Evolutionary conservation across 2,888 invertebrate genomes (phyloP), one percentile per base, ranked within the genome.

Genomic region (Euspilapteryx auroguttella): DNA sequence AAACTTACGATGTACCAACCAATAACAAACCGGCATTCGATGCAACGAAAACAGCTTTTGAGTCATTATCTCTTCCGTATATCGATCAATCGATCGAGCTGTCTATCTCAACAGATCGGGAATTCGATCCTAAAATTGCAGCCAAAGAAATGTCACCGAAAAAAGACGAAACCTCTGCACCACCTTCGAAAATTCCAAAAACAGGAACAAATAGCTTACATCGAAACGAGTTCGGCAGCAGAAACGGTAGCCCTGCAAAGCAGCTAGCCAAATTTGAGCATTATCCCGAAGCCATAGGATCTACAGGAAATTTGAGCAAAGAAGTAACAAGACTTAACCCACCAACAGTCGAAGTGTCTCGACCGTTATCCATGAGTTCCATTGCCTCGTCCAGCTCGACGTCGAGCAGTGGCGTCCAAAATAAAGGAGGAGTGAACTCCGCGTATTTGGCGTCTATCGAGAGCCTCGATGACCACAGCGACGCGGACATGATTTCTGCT

Each of bases 361-460:
- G 87, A 37, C 88, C 88, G 21, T 64, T 87, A 12, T 87, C 87
- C 2, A 81, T 87, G 58, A 87, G 86, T 51, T 90, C 90, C 34
- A 85, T 89, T 43, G 84, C 86, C 8, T 87, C 87, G 5, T 85
- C 86, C 1, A 84, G 85, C 32, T 86, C 83, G 1, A 82, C 80
- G 4, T 77, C 69, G 1, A 80, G 79, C 35, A 82, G 80, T 43
- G 83, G 82, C 29, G 80, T 80, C 23, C 80, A 80, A 38, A 80
- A 83, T 43, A 80, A 79, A 47, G 79, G 80, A 12, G 80, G 81
- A 38, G 79, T 85, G 39, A 82, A 82, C 40, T 86, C 85, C 22
- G 87, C 89, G 10, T 92, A 92, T 61, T 69, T 92, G 51, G 92
- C 93, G 29, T 92, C 91, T 20, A 89, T 90, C 28, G 94, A 93